Percentiles rank a stretch among this genome's conserved stretches.
Conservation (phyloP, 1,140 invertebrate species). For the Monochamus saltuarius region DNA sequence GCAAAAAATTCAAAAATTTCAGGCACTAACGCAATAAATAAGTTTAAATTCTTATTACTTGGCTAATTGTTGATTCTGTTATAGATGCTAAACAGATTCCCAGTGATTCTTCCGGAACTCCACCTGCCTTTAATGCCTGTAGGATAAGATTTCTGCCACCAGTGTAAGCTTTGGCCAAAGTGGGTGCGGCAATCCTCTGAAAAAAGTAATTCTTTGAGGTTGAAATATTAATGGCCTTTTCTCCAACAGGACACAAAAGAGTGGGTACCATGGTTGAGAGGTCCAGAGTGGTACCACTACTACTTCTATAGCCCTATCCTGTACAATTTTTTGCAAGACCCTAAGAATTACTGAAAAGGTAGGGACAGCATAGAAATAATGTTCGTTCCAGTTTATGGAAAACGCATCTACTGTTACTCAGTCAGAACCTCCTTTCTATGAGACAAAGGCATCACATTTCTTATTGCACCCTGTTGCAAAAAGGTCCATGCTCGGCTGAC, state of each 20-base stretch:
- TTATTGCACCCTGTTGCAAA: slow-evolving; percentile 38
- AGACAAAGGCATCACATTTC: slow-evolving; percentile 36
- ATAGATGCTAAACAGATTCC: not conserved
- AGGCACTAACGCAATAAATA: not conserved
- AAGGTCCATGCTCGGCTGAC: slow-evolving; percentile 32
- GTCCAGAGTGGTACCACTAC: slow-evolving; percentile 40
- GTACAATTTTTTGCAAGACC: slow-evolving; percentile 35
- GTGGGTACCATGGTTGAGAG: slow-evolving; percentile 44
- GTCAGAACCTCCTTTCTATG: slow-evolving; percentile 37
- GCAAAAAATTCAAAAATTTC: not conserved
- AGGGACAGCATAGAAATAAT: slow-evolving; percentile 42
- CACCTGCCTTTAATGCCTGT: not conserved
- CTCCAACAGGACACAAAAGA: slow-evolving; percentile 15
- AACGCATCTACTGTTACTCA: slow-evolving; percentile 37
- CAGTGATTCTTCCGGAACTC: not conserved
- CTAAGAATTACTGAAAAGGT: slow-evolving; percentile 35
- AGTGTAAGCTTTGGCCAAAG: not conserved
- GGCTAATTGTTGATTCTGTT: not conserved
- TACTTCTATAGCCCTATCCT: slow-evolving; percentile 34
- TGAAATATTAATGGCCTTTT: no score
- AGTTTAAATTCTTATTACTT: not conserved
- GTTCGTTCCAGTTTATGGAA: slow-evolving; percentile 32
- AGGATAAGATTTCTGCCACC: slow-evolving; percentile 2
- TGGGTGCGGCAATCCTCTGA: not conserved
- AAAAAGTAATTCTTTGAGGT: no score